Conservation (phyloP, 2,113 vertebrate species). For the Pardalotus punctatus region DNA sequence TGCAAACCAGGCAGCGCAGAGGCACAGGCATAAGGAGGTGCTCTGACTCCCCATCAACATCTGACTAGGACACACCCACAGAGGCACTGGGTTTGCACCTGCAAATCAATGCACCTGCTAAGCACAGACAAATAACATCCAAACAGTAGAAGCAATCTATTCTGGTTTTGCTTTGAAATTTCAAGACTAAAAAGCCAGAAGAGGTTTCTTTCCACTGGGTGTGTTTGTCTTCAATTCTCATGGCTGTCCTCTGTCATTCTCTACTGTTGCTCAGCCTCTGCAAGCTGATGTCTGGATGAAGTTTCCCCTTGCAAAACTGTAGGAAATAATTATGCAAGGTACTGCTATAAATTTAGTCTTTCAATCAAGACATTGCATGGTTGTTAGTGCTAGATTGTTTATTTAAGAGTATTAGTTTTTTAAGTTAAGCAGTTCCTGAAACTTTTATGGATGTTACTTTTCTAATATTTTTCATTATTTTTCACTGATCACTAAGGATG, state of each 20-base stretch:
- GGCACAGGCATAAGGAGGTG: background rate
- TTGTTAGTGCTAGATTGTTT: background rate
- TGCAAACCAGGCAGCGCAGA: background rate
- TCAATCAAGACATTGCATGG: background rate
- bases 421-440: background rate
- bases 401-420: background rate
- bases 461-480: slow-evolving; percentile 12
- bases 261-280: background rate
- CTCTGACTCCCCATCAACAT: rapidly evolving
- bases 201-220: background rate
- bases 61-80: background rate
- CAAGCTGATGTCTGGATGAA: background rate
- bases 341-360: background rate
- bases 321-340: background rate
- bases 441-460: background rate
- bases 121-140: background rate
- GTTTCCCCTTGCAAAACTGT: background rate
- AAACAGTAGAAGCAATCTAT: background rate
- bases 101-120: background rate
- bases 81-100: rapidly evolving
- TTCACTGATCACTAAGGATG: background rate
- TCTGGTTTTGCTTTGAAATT: background rate
- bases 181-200: background rate
- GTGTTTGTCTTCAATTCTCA: background rate
- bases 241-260: background rate